These are phyloP conservation scores for Thalpophila matura DNA, from an alignment of 2,888 invertebrate species.

Conservation along the genomic window DNA sequence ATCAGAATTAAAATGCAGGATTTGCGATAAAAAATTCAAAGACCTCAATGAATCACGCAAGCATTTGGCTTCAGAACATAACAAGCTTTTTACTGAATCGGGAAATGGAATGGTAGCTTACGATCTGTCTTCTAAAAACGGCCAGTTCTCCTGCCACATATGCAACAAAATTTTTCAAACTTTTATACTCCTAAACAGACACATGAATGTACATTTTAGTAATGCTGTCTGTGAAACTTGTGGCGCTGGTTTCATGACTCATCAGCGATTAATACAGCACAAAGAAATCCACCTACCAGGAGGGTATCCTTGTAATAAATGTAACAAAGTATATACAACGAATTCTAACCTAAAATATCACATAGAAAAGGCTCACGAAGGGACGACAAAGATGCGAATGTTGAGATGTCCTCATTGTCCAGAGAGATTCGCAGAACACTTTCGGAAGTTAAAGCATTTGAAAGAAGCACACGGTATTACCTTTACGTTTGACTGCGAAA, in stretches of 20 bases:
- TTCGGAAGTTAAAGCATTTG: slow-evolving; percentile 80
- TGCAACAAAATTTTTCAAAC: slow-evolving; percentile 79
- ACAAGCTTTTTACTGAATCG: slow-evolving; percentile 74
- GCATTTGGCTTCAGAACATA: slow-evolving; percentile 73
- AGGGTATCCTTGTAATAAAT: slow-evolving; percentile 80
- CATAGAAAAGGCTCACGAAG: slow-evolving; percentile 78
- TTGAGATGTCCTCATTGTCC: slow-evolving; percentile 78
- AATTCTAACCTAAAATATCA: slow-evolving; percentile 81
- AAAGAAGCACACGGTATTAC: slow-evolving; percentile 80
- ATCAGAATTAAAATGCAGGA: slow-evolving; percentile 76
- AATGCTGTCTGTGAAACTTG: slow-evolving; percentile 83
- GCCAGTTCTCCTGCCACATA: slow-evolving; percentile 78
- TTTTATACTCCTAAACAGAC: slow-evolving; percentile 80
- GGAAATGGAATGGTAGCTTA: slow-evolving; percentile 79
- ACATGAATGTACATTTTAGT: slow-evolving; percentile 84
- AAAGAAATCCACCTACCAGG: slow-evolving; percentile 81
- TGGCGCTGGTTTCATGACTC: slow-evolving; percentile 81
- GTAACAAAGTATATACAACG: slow-evolving; percentile 86
- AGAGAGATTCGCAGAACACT: slow-evolving; percentile 81
- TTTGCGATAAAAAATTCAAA: slow-evolving; percentile 67
- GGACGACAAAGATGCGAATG: slow-evolving; percentile 75
- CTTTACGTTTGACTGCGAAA: slow-evolving; percentile 78
- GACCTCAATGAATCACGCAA: slow-evolving; percentile 72
- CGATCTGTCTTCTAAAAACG: slow-evolving; percentile 72
- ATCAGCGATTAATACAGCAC: slow-evolving; percentile 79